Conservation (phyloP, 2,113 vertebrate genomes). For the Sturnus vulgaris region DNA sequence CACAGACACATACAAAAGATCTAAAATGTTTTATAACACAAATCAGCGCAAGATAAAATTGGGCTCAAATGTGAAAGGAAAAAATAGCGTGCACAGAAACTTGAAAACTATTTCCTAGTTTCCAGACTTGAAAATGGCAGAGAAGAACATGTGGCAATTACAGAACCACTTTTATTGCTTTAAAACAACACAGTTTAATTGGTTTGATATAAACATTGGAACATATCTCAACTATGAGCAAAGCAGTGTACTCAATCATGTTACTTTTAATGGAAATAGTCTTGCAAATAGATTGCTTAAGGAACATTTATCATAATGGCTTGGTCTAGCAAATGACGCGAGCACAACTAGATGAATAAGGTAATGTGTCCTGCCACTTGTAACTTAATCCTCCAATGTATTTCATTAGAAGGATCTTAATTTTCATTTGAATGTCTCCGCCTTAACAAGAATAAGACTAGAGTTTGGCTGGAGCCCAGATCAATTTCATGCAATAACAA, state of each 20-base stretch:
- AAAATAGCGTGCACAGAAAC: neutral
- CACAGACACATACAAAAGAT: neutral
- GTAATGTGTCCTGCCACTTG: slow-evolving; percentile 62
- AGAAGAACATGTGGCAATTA: slow-evolving; percentile 39
- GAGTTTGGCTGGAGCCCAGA: slow-evolving; percentile 58
- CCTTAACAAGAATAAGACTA: slow-evolving; percentile 43
- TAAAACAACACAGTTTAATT: slow-evolving; percentile 32
- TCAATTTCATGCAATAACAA: slow-evolving; percentile 59
- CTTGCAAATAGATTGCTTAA: slow-evolving; percentile 34
- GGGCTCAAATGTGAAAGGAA: neutral
- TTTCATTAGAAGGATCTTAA: slow-evolving; percentile 57
- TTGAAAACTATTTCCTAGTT: neutral
- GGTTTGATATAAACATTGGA: slow-evolving; percentile 45
- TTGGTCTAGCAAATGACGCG: slow-evolving; percentile 48
- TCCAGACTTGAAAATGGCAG: slow-evolving; percentile 14
- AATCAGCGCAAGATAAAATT: neutral
- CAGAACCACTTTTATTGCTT: slow-evolving; percentile 42
- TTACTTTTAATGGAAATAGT: slow-evolving; percentile 64
- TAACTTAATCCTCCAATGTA: slow-evolving; percentile 48
- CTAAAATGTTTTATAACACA: neutral
- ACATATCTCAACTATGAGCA: slow-evolving; percentile 41
- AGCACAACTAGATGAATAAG: slow-evolving; percentile 43
- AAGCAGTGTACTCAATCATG: slow-evolving; percentile 40
- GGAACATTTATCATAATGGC: slow-evolving; percentile 45
- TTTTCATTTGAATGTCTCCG: slow-evolving; percentile 44